A percentile compares a stretch with the other conserved stretches of the same genome.
Conservation (phyloP, 2,113 vertebrate genomes). For the Lutjanus erythropterus region DNA sequence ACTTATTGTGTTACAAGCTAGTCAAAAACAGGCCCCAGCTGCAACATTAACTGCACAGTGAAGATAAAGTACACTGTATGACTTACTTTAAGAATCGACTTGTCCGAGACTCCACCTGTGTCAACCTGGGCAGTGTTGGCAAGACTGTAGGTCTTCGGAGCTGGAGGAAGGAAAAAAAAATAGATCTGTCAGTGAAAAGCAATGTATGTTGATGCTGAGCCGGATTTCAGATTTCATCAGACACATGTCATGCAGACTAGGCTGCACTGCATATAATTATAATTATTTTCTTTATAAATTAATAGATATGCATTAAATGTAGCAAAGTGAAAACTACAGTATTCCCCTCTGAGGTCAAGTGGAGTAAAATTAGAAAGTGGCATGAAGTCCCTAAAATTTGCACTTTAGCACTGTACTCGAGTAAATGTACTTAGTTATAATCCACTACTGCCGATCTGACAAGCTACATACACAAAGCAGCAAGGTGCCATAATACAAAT, state of each 20-base stretch:
- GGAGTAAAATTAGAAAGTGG: no score
- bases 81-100: slow-evolving; percentile 93
- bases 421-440: no score
- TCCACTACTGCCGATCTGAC: neutral
- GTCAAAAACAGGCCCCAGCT: neutral
- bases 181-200: neutral
- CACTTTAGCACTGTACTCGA: no score
- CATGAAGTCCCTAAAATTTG: no score
- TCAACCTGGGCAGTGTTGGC: slow-evolving; percentile 86
- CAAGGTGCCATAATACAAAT: neutral
- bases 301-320: neutral
- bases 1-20: no score
- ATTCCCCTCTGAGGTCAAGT: no score
- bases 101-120: slow-evolving; percentile 87
- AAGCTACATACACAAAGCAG: neutral
- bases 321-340: no score
- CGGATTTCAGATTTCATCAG: neutral
- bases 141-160: slow-evolving; percentile 96
- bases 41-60: neutral
- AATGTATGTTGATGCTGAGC: no score
- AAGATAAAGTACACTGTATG: neutral
- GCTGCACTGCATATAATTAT: no score
- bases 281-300: neutral
- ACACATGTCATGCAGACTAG: neutral
- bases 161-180: slow-evolving; percentile 74